Evolutionary conservation across 2,888 invertebrate genomes (phyloP).

Genomic region (Brenthis daphne): DNA sequence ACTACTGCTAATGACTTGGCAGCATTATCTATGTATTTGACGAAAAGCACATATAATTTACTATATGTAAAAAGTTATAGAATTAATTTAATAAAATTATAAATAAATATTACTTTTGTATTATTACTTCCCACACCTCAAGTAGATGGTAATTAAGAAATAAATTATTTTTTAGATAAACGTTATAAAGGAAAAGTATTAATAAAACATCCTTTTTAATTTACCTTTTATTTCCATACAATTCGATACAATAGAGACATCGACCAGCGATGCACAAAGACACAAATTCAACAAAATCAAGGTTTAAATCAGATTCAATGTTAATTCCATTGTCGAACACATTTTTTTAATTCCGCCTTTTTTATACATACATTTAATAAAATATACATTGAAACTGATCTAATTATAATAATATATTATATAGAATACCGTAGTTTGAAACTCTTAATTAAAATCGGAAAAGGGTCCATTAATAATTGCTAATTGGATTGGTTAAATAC

Average conservation of each 20-base stretch:
- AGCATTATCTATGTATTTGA: slow-evolving; percentile 77
- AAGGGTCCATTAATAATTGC: not conserved
- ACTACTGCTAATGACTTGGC: slow-evolving; percentile 70
- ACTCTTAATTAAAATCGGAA: slow-evolving; percentile 5
- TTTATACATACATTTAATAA: not conserved
- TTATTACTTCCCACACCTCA: slow-evolving; percentile 50
- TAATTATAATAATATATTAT: not conserved
- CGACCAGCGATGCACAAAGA: slow-evolving; percentile 71
- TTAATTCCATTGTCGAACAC: not conserved
- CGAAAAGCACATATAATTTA: slow-evolving; percentile 78
- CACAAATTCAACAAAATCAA: slow-evolving; percentile 41
- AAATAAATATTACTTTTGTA: slow-evolving; percentile 63
- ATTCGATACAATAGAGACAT: slow-evolving; percentile 52
- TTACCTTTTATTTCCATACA: slow-evolving; percentile 53
- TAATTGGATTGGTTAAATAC: no score
- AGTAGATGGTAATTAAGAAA: no score
- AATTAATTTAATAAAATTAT: slow-evolving; percentile 83
- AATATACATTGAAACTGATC: slow-evolving; percentile 4
- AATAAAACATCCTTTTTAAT: slow-evolving; percentile 18
- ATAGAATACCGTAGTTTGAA: not conserved
- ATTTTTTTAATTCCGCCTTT: not conserved
- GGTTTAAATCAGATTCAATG: slow-evolving; percentile 26
- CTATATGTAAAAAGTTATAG: slow-evolving; percentile 82
- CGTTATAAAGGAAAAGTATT: not conserved
- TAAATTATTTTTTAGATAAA: no score